Evolutionary conservation across 2,113 vertebrate species (phyloP), one percentile per base, ranked within the genome.

Genomic region (Donacobius atricapilla): DNA sequence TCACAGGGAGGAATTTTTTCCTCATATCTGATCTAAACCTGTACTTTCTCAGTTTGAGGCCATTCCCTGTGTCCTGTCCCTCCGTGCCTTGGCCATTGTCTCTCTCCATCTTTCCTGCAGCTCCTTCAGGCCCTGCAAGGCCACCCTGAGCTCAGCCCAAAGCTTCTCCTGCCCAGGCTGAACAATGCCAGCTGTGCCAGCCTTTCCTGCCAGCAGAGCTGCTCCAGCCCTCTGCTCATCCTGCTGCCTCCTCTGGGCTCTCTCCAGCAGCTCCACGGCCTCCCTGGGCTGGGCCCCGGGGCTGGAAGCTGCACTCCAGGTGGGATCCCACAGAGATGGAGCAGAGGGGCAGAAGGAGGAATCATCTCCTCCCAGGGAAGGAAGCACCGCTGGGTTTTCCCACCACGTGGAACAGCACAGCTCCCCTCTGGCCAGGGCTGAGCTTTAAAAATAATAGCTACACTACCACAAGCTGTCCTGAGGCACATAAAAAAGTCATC

Each of bases 401-500:
- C 4, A 1, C 64, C 18, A 5, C 8, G 9, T 94, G 89, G 93
- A 94, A 71, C 37, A 69, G 56, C 85, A 56, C 15, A 0, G 70
- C 81, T 89, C 61, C 93, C 91, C 81, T 84, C 87, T 87, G 93
- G 87, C 94, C 48, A 90, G 73, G 44, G 53, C 78, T 91, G 73
- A 89, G 93, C 84, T 85, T 95, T 85, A 90, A 54, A 90, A 96
- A 96, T 69, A 96, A 93, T 83, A 85, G 56, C 93, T 94, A 94
- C 87, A 90, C 81, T 60, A 93, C 95, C 75, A 7, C 94, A 94
- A 89, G 94, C 73, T 93, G 75, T 91, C 92, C 93, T 73, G 89
- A 94, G 87, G 90, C 82, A 85, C 81, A 87, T 93, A 91, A 96
- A 96, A 77, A 76, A 95, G 78, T 91, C 91, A 77, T 86, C 54